These are phyloP conservation scores for Chlamydotis undulata DNA, from an alignment of 2,113 vertebrate species.

Conservation along the genomic window DNA sequence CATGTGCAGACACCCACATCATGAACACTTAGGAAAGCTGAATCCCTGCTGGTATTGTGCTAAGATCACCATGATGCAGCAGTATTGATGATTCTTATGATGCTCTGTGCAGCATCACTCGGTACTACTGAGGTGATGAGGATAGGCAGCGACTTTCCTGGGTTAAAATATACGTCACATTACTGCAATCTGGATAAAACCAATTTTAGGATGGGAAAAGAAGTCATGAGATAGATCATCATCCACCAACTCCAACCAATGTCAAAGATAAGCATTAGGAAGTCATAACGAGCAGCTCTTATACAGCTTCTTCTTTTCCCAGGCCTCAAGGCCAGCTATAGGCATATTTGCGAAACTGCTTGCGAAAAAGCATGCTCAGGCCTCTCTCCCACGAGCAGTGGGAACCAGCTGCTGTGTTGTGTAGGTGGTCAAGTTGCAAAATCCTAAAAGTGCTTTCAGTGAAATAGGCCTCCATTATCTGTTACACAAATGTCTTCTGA, in stretches of 20 bases:
- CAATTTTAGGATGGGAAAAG: not conserved
- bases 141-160: not conserved
- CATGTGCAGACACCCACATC: not conserved
- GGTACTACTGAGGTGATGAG: not conserved
- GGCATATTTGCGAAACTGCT: not conserved
- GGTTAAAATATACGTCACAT: not conserved
- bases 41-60: not conserved
- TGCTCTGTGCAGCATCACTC: not conserved
- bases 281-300: not conserved
- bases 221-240: not conserved
- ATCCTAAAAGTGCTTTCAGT: not conserved
- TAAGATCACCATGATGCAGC: not conserved
- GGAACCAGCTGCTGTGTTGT: not conserved
- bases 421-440: not conserved
- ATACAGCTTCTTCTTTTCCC: slow-evolving; percentile 12
- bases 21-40: not conserved
- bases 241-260: not conserved
- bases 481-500: not conserved
- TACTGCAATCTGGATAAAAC: not conserved
- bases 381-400: not conserved
- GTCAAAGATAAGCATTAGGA: not conserved
- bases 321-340: not conserved
- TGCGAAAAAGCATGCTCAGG: not conserved
- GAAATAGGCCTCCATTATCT: not conserved
- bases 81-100: not conserved